Conservation (phyloP, 2,888 invertebrate species). For the Drosophila greeni region DNA sequence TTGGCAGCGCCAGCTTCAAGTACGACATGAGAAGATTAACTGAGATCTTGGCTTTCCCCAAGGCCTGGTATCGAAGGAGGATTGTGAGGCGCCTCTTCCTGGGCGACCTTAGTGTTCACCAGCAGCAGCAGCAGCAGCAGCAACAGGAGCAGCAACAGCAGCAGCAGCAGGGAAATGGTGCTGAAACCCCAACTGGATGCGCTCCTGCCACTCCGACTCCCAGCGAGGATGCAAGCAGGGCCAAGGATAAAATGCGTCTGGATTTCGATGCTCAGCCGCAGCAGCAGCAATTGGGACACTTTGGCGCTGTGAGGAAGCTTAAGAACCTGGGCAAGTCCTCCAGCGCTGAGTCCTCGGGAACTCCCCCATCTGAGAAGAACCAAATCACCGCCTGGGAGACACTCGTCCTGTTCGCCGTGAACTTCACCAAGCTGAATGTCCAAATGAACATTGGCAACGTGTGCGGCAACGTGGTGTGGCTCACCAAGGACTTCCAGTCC, state of each 20-base stretch:
- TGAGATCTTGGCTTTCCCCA: constrained; percentile 98
- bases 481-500: constrained; percentile 93
- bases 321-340: constrained; percentile 81
- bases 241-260: constrained; percentile 81
- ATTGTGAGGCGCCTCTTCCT: constrained; percentile 95
- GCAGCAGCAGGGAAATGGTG: constrained; percentile 56
- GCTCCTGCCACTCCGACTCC: constrained; percentile 68
- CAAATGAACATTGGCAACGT: constrained; percentile 99
- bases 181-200: constrained; percentile 61
- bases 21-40: constrained; percentile 98
- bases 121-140: constrained; percentile 61
- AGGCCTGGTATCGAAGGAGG: constrained; percentile 98
- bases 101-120: constrained; percentile 89
- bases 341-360: constrained; percentile 81
- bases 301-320: constrained; percentile 78
- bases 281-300: constrained; percentile 56
- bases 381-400: constrained; percentile 95
- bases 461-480: constrained; percentile 98
- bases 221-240: constrained; percentile 75
- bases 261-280: constrained; percentile 80
- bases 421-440: constrained; percentile 96
- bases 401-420: constrained; percentile 95
- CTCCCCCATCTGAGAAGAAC: constrained; percentile 82
- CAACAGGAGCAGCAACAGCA: constrained; percentile 61
- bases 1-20: constrained; percentile 97